Percentiles rank a stretch among this genome's conserved stretches.
phyloP scores from a whole-genome alignment of 1,140 invertebrate genomes.

The Metopolophium dirhodum region DNA sequence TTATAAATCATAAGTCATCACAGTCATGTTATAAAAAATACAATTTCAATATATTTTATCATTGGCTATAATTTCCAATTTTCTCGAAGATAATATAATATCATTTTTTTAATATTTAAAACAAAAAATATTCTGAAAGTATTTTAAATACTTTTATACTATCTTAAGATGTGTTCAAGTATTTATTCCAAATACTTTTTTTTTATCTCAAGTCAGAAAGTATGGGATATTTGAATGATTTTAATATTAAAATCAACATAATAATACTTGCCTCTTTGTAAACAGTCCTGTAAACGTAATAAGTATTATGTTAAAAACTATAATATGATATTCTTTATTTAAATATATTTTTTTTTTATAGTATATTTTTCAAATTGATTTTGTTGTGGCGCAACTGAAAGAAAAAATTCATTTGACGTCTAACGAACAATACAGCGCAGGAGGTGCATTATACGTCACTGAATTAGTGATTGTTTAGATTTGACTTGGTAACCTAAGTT shows the following conservation, averaged over 20 bases:
- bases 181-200: background rate
- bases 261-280: background rate
- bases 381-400: slow-evolving; percentile 33
- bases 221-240: background rate
- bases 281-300: background rate
- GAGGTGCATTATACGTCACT: slow-evolving; percentile 19
- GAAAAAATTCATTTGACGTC: slow-evolving; percentile 37
- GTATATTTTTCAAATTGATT: slow-evolving; percentile 47
- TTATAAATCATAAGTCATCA: background rate
- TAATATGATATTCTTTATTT: slow-evolving; percentile 19
- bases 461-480: slow-evolving; percentile 26
- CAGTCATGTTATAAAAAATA: too few species aligned
- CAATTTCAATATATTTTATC: too few species aligned
- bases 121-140: background rate
- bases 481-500: slow-evolving; percentile 38
- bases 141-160: background rate
- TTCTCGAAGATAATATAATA: too few species aligned
- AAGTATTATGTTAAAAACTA: background rate
- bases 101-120: too few species aligned
- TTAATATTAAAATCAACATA: background rate
- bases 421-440: background rate
- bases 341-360: slow-evolving; percentile 43
- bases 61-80: too few species aligned
- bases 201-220: background rate
- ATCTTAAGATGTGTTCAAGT: background rate